Evolutionary conservation across 2,888 invertebrate species (phyloP), one percentile per base, ranked within the genome.

Genomic region (Euzophera pinguis): DNA sequence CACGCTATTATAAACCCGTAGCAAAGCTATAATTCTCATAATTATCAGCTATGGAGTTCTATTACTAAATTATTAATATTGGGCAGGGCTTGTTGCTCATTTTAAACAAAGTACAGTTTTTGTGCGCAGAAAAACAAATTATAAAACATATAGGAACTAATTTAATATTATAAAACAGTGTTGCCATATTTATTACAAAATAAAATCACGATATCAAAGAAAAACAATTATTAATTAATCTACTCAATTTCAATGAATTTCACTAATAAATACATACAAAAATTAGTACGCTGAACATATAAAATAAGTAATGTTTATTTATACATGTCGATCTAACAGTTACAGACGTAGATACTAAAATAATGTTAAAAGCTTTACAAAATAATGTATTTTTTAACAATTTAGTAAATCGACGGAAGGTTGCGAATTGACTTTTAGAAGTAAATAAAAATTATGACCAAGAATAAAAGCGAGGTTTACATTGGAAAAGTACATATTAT

Each of bases 1-100:
- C 79, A 77, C 79, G 77, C 84, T 84, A 79, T 79, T 80, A 81
- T 67, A 80, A 81, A 84, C 75, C 81, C 75, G 84, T 88, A 89
- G 87, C 87, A 87, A 89, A 87, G 87, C 88, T 87, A 87, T 78
- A 73, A 69, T 65, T 71, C 65, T 73, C 67, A 59, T 71, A 66
- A 74, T 74, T 79, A 81, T 67, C 71, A 63, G 72, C 75, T 79
- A 79, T 78, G 67, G 72, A 74, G 62, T 63, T 54, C 68, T 71
- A 64, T 62, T 62, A 54, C 66, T 69, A 69, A 64, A 61, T 53
- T 62, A 63, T 57, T 39, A 60, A 59, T 62, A 67, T 56, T 55
- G 61, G 67, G 65, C 67, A 66, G 69, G 72, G 68, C 62, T 65
- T 59, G 61, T 55, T 62, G 45, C 52, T 42, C 47, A 13, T 62